Evolutionary conservation across 64 coral and sea anemone species (phyloP).

Genomic region (Astreopora myriophthalma): DNA sequence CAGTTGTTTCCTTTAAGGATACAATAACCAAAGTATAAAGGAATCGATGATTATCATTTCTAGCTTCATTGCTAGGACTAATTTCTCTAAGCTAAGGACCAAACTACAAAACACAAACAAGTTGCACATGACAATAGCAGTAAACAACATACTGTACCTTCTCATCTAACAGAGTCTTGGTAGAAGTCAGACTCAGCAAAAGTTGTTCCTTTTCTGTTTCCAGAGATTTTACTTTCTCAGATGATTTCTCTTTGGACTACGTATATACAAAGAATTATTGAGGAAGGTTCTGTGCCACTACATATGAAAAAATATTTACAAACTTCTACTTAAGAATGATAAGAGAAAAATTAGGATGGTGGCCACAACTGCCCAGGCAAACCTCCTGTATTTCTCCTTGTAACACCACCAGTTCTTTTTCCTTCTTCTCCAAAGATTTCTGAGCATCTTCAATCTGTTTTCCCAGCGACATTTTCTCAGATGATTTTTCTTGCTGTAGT

Average conservation of each 20-base stretch:
- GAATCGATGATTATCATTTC: no score
- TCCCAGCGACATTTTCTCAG: conserved; percentile 8
- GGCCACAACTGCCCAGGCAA: background rate
- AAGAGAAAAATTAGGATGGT: background rate
- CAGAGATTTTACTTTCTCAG: conserved; percentile 37
- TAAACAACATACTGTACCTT: conserved; percentile 17
- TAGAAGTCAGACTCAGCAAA: background rate
- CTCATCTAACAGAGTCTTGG: conserved; percentile 39
- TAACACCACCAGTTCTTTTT: background rate
- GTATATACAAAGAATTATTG: background rate
- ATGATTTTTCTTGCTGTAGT: conserved; percentile 33
- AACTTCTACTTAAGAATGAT: no score
- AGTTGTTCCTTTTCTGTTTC: conserved; percentile 60
- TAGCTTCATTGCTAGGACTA: no score
- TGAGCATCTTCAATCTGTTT: conserved; percentile 52
- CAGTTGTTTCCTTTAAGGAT: no score
- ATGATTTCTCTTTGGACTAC: background rate
- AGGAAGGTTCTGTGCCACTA: no score
- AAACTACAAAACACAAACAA: background rate
- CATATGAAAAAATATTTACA: no score
- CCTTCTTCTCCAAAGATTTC: conserved; percentile 18
- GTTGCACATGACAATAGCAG: background rate
- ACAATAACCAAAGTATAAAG: no score
- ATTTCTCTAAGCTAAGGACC: background rate
- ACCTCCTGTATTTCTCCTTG: conserved; percentile 41